phyloP scores from a whole-genome alignment of 2,888 invertebrate species.

The Epsilonema sp. region DNA sequence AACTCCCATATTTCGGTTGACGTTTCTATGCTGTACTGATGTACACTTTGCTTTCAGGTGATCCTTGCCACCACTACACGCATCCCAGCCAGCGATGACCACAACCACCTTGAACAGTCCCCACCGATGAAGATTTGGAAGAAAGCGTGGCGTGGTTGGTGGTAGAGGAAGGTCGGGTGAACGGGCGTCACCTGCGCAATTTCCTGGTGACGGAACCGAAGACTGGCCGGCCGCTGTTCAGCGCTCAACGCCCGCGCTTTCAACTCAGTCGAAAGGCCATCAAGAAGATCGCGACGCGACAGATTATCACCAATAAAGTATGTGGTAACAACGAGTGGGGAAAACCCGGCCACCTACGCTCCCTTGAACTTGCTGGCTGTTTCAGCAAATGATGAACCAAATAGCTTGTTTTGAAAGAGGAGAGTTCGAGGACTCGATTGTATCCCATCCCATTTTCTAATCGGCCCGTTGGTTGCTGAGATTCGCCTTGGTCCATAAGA shows the following conservation, averaged over 20 bases:
- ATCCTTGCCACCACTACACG: background rate
- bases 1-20: too few species aligned
- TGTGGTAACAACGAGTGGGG: background rate
- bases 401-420: too few species aligned
- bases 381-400: too few species aligned
- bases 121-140: background rate
- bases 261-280: background rate
- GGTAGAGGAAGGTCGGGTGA: slow-evolving; percentile 1
- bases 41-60: background rate
- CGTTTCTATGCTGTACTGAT: too few species aligned
- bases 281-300: background rate
- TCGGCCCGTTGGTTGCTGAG: too few species aligned
- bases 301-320: slow-evolving; percentile 7
- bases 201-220: background rate
- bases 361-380: too few species aligned
- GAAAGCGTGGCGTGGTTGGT: background rate
- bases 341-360: too few species aligned
- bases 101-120: too few species aligned
- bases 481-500: too few species aligned
- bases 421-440: too few species aligned
- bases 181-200: background rate
- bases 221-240: slow-evolving; percentile 1
- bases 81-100: too few species aligned
- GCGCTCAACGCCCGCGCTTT: slow-evolving; percentile 1
- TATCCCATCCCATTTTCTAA: too few species aligned